Percentiles rank a stretch among this genome's conserved stretches.
Evolutionary conservation across 2,888 invertebrate genomes (phyloP).

Genomic region (Sphaeridia pumilis): DNA sequence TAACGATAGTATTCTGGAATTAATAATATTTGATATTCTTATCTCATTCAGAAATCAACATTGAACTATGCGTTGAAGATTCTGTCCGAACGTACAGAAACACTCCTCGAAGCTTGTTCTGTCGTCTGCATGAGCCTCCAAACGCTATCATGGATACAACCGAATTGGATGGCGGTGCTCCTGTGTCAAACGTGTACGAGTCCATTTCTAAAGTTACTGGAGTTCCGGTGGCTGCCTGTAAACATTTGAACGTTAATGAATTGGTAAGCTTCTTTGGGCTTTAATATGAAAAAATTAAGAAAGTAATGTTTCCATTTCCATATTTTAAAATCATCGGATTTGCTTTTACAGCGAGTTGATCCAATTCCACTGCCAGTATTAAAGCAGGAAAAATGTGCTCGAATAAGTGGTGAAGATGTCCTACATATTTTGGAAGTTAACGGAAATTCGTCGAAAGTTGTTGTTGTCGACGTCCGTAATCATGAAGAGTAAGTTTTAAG

Average conservation of each 20-base stretch:
- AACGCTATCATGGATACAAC: not conserved
- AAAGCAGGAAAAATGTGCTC: slow-evolving; percentile 62
- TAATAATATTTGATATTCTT: not conserved
- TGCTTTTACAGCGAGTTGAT: slow-evolving; percentile 51
- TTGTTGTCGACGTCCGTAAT: slow-evolving; percentile 58
- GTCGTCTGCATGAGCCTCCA: slow-evolving; percentile 58
- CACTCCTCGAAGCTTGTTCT: slow-evolving; percentile 80
- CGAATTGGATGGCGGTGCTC: not conserved
- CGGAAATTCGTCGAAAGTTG: slow-evolving; percentile 42
- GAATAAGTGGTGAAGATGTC: slow-evolving; percentile 76
- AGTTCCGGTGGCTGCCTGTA: not conserved
- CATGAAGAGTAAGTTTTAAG: slow-evolving; percentile 53
- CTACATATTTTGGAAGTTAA: slow-evolving; percentile 53
- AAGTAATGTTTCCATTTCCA: not conserved
- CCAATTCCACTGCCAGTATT: slow-evolving; percentile 57
- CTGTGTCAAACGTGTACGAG: not conserved
- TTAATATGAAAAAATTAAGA: not conserved
- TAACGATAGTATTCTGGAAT: not conserved
- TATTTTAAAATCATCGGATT: not conserved
- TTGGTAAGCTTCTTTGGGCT: not conserved
- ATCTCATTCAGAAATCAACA: slow-evolving; percentile 74
- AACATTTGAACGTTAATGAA: not conserved
- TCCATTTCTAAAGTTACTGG: not conserved
- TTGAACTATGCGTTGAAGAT: slow-evolving; percentile 79
- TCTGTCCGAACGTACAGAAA: slow-evolving; percentile 71